Conservation (phyloP, 1,140 invertebrate species). For the Hylyphantes graminicola region DNA sequence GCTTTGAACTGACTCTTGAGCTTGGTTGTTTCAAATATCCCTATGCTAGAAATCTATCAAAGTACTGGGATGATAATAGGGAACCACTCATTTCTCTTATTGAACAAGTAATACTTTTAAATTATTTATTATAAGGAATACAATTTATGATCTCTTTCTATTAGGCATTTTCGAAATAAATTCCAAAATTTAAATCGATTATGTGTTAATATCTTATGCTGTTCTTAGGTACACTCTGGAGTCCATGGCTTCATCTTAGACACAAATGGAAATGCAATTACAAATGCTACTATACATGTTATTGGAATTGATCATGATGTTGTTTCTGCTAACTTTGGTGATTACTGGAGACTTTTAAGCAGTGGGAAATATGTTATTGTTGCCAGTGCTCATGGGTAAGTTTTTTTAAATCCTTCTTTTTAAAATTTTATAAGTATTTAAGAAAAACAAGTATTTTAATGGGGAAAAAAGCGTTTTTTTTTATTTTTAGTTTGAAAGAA, state of each 20-base stretch:
- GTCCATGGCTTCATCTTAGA: constrained; percentile 87
- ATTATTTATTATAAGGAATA: no score
- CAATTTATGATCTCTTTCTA: no score
- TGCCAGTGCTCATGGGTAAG: constrained; percentile 66
- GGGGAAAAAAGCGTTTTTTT: no score
- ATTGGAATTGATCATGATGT: constrained; percentile 79
- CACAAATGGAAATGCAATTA: constrained; percentile 78
- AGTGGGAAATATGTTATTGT: constrained; percentile 90
- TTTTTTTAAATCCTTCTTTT: not conserved
- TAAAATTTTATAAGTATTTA: no score
- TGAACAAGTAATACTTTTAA: constrained; percentile 77
- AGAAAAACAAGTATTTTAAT: no score
- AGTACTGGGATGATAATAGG: constrained; percentile 90
- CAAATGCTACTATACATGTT: constrained; percentile 80
- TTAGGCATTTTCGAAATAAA: no score
- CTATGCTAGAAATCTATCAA: constrained; percentile 76
- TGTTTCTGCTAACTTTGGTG: constrained; percentile 78
- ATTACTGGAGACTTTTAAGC: constrained; percentile 91
- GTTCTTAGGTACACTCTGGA: constrained; percentile 81
- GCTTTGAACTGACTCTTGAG: constrained; percentile 92
- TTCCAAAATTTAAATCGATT: no score
- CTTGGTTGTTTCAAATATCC: constrained; percentile 95
- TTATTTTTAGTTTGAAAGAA: no score
- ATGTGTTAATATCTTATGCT: not conserved
- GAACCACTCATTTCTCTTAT: constrained; percentile 87